phyloP scores from a whole-genome alignment of 1,140 invertebrate genomes.

The Hyles vespertilio region DNA sequence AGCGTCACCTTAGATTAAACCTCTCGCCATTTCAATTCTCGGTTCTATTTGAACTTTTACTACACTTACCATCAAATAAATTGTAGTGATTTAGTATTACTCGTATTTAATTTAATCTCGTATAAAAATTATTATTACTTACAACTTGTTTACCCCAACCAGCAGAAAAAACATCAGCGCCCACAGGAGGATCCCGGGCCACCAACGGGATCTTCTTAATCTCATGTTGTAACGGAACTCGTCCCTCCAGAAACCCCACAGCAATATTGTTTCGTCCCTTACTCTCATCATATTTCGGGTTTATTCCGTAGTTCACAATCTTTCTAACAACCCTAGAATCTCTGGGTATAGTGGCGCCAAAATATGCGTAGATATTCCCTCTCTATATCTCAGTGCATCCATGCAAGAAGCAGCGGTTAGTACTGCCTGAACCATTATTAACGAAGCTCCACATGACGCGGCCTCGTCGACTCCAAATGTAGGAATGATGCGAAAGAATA shows the following conservation, averaged over 20 bases:
- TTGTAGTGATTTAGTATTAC: too few relatives aligned
- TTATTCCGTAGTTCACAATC: constrained; percentile 14
- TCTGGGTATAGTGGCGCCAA: constrained; percentile 20
- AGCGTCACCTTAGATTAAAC: too few relatives aligned
- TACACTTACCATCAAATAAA: too few relatives aligned
- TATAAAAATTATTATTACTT: constrained; percentile 8
- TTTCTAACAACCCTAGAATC: constrained; percentile 12
- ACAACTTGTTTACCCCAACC: constrained; percentile 30
- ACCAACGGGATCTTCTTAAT: constrained; percentile 23
- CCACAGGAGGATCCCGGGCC: not conserved
- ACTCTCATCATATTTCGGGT: constrained; percentile 16
- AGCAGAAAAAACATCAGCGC: constrained; percentile 16
- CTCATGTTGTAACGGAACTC: constrained; percentile 11
- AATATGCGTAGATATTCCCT: constrained; percentile 16
- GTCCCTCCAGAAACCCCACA: constrained; percentile 16
- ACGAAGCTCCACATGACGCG: constrained; percentile 24
- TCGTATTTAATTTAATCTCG: too few relatives aligned
- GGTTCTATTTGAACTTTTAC: too few relatives aligned
- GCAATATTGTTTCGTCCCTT: constrained; percentile 20
- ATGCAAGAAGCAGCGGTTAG: constrained; percentile 29
- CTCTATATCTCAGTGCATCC: constrained; percentile 10
- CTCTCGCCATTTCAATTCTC: too few relatives aligned
- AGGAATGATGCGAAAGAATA: constrained; percentile 25
- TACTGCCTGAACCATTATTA: constrained; percentile 17
- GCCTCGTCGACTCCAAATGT: constrained; percentile 13